Evolutionary conservation across 2,797 vertebrate genomes (phyloP), one percentile per base, ranked within the genome.

Genomic region (Danio albolineatus): DNA sequence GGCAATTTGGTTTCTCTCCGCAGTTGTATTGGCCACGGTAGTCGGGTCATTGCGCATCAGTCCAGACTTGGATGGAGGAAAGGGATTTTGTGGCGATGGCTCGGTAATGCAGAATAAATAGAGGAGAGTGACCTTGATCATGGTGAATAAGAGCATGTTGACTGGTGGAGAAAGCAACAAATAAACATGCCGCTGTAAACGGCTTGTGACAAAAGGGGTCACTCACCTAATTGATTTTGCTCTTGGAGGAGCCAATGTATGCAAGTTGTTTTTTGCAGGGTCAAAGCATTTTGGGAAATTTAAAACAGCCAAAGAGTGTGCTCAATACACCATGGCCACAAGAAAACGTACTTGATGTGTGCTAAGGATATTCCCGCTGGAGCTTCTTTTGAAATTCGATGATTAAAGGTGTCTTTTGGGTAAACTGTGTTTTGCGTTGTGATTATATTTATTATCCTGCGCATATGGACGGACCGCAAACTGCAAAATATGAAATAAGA

Each of bases 51-150:
- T 71, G 72, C 36, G 70, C 72, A 59, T 73, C 74, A 21, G 51
- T 75, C 9, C 19, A 10, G 53, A 72, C 7, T 66, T 21, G 38
- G 66, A 59, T n/a, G 17, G 81, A 17, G 67, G 43, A 19, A 64
- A 39, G 39, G 6, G 38, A 48, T 74, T 54, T 51, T 41, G 21
- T 48, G 48, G 74, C 61, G 73, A 49, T 43, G 19, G 64, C 43
- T 73, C 46, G 7, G 66, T 83, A 77, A 85, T 73, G 62, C 48
- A 53, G 67, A 75, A 80, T 72, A 77, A 83, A 81, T 69, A 77
- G 57, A 82, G 76, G 69, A 65, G 56, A 61, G 73, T 84, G 76
- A 84, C 83, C 83, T 84, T 84, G 83, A 84, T 79, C 72, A 43
- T 56, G 19, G 19, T 67, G 81, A 76, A 82, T 79, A 76, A 79